phyloP scores from a whole-genome alignment of 1,140 invertebrate species.

The Pseudomyrmex sp. region DNA sequence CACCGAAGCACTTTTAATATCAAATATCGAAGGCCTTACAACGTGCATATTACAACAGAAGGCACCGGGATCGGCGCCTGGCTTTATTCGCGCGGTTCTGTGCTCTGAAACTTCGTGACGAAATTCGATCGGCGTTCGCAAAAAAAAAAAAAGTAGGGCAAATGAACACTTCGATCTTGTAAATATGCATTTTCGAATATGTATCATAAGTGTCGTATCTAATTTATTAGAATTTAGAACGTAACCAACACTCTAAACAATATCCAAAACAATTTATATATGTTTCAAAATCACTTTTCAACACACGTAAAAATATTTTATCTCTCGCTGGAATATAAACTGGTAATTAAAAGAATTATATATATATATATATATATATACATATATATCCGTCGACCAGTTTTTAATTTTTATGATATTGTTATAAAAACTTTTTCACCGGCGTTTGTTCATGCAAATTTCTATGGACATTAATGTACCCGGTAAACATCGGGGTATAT shows the following conservation, averaged over 20 bases:
- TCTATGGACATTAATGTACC: slow-evolving; percentile 36
- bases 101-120: slow-evolving; percentile 37
- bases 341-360: not conserved
- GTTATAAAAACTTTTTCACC: slow-evolving; percentile 3
- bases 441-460: slow-evolving; percentile 45
- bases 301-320: not conserved
- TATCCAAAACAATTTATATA: no score
- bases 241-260: no score
- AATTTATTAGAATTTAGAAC: slow-evolving; percentile 33
- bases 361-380: not conserved
- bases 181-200: slow-evolving; percentile 18
- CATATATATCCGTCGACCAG: not conserved
- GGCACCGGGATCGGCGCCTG: slow-evolving; percentile 6
- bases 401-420: slow-evolving; percentile 22
- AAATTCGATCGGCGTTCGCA: slow-evolving; percentile 49
- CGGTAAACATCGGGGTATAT: slow-evolving; percentile 43
- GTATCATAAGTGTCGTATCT: slow-evolving; percentile 30
- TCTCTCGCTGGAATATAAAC: not conserved
- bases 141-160: slow-evolving; percentile 1
- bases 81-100: slow-evolving; percentile 7
- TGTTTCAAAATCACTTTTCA: no score
- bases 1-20: slow-evolving; percentile 56
- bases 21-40: slow-evolving; percentile 48
- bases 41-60: slow-evolving; percentile 53
- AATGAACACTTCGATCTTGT: slow-evolving; percentile 51